Conservation (phyloP, 1,140 invertebrate genomes). For the Aphelenchoides besseyi region DNA sequence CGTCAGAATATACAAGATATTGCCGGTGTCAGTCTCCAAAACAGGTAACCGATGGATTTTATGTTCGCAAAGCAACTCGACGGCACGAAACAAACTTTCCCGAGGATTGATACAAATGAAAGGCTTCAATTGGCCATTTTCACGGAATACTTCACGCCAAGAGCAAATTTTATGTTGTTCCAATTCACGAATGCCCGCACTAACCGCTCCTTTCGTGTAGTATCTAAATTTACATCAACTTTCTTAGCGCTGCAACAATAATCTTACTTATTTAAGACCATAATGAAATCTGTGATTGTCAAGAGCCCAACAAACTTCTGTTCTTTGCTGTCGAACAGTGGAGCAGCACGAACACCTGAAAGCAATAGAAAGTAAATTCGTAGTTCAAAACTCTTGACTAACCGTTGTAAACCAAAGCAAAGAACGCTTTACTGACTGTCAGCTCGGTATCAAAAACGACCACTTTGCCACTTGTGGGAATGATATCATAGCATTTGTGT, state of each 20-base stretch:
- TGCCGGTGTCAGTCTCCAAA: constrained; percentile 87
- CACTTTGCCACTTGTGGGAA: constrained; percentile 95
- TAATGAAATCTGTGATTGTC: constrained; percentile 99
- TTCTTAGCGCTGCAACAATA: neutral
- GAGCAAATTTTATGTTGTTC: constrained; percentile 95
- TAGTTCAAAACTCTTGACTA: constrained; percentile 65
- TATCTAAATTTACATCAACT: constrained; percentile 40
- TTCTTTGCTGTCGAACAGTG: constrained; percentile 86
- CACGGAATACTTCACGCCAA: constrained; percentile 71
- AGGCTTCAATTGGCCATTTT: constrained; percentile 48
- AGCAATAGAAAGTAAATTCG: constrained; percentile 99
- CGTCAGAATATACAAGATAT: constrained; percentile 96
- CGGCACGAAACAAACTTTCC: constrained; percentile 57
- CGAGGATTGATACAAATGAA: constrained; percentile 57
- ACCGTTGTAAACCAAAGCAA: constrained; percentile 94
- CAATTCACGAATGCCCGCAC: constrained; percentile 70
- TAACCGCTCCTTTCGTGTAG: constrained; percentile 51
- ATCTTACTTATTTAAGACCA: constrained; percentile 70
- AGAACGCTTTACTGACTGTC: constrained; percentile 96
- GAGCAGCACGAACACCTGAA: constrained; percentile 93
- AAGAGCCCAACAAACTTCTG: constrained; percentile 91
- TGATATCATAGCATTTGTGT: constrained; percentile 97
- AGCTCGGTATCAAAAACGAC: constrained; percentile 99
- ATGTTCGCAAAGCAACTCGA: constrained; percentile 59
- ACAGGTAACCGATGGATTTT: constrained; percentile 92